These are phyloP conservation scores for Lateolabrax maculatus DNA, from an alignment of 2,797 vertebrate genomes.

Conservation along the genomic window DNA sequence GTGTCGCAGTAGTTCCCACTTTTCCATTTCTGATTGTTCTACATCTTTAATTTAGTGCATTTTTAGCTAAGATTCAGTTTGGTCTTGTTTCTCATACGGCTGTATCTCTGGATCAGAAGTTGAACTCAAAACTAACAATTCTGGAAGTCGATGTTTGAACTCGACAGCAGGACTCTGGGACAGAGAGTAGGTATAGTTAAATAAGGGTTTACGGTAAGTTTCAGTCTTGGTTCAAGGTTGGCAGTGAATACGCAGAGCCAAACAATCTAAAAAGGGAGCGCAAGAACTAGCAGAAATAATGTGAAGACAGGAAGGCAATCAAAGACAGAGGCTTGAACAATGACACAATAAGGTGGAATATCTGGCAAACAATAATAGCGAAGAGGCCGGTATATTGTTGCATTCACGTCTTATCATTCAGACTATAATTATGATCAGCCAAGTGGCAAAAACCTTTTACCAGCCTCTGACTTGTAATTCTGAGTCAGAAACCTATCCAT, in stretches of 20 bases:
- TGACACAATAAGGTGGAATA: not conserved
- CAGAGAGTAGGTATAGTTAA: conserved; percentile 1
- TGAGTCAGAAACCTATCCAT: not conserved
- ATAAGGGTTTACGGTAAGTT: conserved; percentile 2
- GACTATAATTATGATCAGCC: not conserved
- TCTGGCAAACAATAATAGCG: not conserved
- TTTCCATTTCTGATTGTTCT: not conserved
- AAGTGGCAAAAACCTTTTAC: not conserved
- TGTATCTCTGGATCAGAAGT: not conserved
- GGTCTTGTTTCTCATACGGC: not conserved
- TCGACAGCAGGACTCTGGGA: not conserved
- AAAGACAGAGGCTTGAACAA: not conserved
- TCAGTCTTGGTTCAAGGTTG: conserved; percentile 14
- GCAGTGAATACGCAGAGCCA: conserved; percentile 13
- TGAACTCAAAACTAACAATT: not conserved
- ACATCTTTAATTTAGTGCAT: not conserved
- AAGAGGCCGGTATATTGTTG: not conserved
- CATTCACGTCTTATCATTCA: not conserved
- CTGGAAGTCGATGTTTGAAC: not conserved
- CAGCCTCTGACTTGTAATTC: not conserved
- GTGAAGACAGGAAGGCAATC: not conserved
- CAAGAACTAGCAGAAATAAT: not conserved
- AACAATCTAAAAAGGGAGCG: not conserved
- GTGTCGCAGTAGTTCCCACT: not conserved
- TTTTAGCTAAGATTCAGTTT: not conserved